Percentiles rank a stretch among this genome's conserved stretches.
These are phyloP conservation scores for Marmota flaviventris DNA, from an alignment of 2,113 vertebrate species.

Conservation along the genomic window DNA sequence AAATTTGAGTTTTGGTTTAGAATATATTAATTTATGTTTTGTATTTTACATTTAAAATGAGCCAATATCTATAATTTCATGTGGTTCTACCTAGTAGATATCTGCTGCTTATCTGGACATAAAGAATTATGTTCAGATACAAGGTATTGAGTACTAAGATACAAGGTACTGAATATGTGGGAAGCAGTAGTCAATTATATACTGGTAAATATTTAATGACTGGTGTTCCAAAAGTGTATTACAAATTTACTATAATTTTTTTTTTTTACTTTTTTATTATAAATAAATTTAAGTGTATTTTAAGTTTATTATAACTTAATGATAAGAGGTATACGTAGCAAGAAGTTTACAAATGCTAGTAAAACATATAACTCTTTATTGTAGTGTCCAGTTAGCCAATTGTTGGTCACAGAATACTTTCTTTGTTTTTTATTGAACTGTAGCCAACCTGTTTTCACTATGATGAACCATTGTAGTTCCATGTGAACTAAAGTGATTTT, in stretches of 20 bases:
- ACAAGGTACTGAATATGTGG: neutral
- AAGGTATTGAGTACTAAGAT: neutral
- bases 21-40: conserved; percentile 11
- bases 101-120: neutral
- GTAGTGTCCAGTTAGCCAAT: neutral
- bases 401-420: neutral
- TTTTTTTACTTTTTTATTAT: conserved; percentile 45
- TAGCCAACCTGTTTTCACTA: neutral
- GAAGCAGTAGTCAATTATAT: neutral
- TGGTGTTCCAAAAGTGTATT: conserved; percentile 32
- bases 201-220: neutral
- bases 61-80: conserved; percentile 6
- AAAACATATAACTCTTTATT: conserved; percentile 26
- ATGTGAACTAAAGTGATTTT: neutral
- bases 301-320: neutral
- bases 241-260: conserved; percentile 7
- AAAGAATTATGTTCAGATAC: neutral
- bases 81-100: neutral
- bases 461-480: neutral
- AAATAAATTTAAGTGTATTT: conserved; percentile 8
- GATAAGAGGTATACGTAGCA: neutral
- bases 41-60: neutral
- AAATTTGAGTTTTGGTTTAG: conserved; percentile 2
- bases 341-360: neutral
- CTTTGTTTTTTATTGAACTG: conserved; percentile 1